A percentile compares a stretch with the other conserved stretches of the same genome.
Evolutionary conservation across 2,888 invertebrate species (phyloP).

Genomic region (Piscicola geometra): DNA sequence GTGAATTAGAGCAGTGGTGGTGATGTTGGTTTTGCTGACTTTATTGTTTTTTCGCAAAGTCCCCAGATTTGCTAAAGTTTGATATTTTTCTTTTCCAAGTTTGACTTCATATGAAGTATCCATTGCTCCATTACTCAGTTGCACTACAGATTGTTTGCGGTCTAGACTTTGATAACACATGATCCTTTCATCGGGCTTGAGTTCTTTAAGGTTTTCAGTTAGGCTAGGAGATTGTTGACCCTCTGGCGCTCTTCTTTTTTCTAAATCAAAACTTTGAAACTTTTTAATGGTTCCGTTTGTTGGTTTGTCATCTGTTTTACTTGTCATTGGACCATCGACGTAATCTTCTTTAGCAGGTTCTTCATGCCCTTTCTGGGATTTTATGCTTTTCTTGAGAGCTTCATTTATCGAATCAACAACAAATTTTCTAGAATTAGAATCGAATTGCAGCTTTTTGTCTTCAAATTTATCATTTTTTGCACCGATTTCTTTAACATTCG

Average conservation of each 20-base stretch:
- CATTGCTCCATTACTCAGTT: not conserved
- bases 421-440: constrained; percentile 12
- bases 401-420: constrained; percentile 29
- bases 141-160: constrained; percentile 20
- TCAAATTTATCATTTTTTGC: not conserved
- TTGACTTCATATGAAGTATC: not conserved
- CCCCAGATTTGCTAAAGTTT: constrained; percentile 28
- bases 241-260: constrained; percentile 4
- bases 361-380: not conserved
- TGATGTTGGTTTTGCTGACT: not conserved
- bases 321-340: not conserved
- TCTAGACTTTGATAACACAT: constrained; percentile 28
- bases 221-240: not conserved
- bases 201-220: not conserved
- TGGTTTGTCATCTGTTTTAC: not conserved
- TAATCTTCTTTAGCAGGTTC: not conserved
- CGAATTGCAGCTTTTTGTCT: constrained; percentile 15
- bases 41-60: constrained; percentile 1
- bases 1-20: constrained; percentile 13
- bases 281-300: not conserved
- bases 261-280: not conserved
- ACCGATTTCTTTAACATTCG: not conserved
- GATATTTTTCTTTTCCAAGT: constrained; percentile 23
- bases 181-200: not conserved
- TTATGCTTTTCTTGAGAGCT: constrained; percentile 14